Conservation (phyloP, 1,140 invertebrate species). For the Bombus haemorrhoidalis region DNA sequence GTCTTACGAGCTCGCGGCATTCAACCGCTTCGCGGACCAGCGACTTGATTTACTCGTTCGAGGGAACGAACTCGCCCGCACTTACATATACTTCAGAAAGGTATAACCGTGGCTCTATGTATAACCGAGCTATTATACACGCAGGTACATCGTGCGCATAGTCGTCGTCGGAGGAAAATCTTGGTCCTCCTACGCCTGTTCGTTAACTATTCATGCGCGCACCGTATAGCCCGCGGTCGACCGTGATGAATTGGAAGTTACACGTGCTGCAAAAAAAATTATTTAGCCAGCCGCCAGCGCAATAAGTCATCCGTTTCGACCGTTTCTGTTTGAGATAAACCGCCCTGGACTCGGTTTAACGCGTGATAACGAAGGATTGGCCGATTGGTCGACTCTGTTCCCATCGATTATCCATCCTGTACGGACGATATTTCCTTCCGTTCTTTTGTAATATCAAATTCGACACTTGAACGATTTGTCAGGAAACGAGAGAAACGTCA, state of each 20-base stretch:
- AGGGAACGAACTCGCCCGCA: constrained; percentile 67
- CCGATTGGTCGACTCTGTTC: too few species aligned
- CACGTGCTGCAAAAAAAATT: constrained; percentile 26
- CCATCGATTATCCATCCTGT: background rate
- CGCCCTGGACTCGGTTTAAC: background rate
- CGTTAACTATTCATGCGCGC: constrained; percentile 66
- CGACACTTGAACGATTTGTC: background rate
- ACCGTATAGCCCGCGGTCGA: constrained; percentile 63
- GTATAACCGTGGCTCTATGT: constrained; percentile 33
- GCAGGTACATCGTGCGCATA: constrained; percentile 60
- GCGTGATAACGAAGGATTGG: background rate
- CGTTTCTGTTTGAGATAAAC: constrained; percentile 23
- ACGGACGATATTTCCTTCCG: background rate
- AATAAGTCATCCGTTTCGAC: constrained; percentile 49
- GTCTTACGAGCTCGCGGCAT: constrained; percentile 55
- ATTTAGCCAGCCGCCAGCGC: constrained; percentile 27
- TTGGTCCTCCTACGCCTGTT: constrained; percentile 65
- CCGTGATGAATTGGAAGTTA: constrained; percentile 64
- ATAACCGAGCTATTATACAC: constrained; percentile 53
- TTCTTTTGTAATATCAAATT: background rate
- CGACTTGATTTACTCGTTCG: constrained; percentile 70
- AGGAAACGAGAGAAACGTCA: too few species aligned
- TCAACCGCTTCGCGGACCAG: constrained; percentile 62
- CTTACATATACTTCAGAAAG: constrained; percentile 39
- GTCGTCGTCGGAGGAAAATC: constrained; percentile 60